Conservation (phyloP, 2,888 invertebrate genomes). For the Biston betularia region DNA sequence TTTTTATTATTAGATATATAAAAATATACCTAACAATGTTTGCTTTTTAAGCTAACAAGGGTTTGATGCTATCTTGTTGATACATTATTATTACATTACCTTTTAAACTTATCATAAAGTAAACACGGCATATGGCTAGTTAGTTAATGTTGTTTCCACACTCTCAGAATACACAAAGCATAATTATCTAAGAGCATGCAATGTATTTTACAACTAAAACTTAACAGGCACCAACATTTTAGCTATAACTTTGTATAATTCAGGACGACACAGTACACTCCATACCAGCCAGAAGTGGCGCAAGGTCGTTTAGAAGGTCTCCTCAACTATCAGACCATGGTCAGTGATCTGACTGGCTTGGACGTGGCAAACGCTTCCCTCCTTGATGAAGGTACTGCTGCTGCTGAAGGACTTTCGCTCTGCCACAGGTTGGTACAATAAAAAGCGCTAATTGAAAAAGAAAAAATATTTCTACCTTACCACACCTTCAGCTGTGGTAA, state of each 20-base stretch:
- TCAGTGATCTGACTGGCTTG: constrained; percentile 97
- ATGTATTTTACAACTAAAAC: neutral
- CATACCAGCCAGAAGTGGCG: constrained; percentile 99
- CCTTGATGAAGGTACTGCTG: constrained; percentile 97
- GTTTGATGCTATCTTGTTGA: no score
- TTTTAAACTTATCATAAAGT: no score
- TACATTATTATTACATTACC: no score
- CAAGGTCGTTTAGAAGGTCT: constrained; percentile 98
- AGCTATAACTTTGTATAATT: constrained; percentile 12
- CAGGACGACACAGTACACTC: constrained; percentile 99
- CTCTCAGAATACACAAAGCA: no score
- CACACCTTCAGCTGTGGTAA: no score
- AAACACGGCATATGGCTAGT: no score
- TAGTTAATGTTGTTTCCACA: no score
- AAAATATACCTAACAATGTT: no score
- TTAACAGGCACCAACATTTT: neutral
- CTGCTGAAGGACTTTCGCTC: constrained; percentile 98
- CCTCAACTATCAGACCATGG: constrained; percentile 99
- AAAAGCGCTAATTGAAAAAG: neutral
- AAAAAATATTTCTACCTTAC: no score
- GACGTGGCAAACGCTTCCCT: constrained; percentile 99
- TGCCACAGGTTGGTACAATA: constrained; percentile 89
- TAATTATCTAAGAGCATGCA: neutral
- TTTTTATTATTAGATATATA: no score
- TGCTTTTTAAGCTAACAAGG: no score